Evolutionary conservation across 2,113 vertebrate genomes (phyloP).

Genomic region (Oenanthe melanoleuca): DNA sequence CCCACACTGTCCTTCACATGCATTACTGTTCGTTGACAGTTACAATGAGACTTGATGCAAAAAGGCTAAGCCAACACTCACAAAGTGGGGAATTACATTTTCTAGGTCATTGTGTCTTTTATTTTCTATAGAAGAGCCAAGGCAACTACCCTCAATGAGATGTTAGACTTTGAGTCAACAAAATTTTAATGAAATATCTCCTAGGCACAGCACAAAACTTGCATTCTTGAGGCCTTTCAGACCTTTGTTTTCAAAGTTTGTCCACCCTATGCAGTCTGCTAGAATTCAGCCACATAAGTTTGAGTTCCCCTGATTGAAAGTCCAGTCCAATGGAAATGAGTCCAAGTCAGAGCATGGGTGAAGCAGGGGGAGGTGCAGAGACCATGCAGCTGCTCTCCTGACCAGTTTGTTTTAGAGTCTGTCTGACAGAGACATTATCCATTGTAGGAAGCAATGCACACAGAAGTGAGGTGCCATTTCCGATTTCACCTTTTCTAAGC

Average conservation of each 20-base stretch:
- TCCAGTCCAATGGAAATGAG: neutral
- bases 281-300: neutral
- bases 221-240: neutral
- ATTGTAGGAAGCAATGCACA: neutral
- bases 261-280: neutral
- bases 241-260: neutral
- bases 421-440: neutral
- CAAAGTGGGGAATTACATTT: neutral
- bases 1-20: neutral
- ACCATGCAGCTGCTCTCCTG: neutral
- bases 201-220: neutral
- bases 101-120: neutral
- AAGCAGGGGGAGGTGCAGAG: neutral
- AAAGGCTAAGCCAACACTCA: neutral
- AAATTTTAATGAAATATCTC: neutral
- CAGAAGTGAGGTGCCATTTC: neutral
- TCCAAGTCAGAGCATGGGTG: too few relatives aligned
- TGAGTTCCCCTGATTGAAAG: neutral
- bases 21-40: neutral
- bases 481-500: neutral
- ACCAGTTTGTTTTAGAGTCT: neutral
- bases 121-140: neutral
- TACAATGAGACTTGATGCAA: neutral
- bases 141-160: fast-evolving
- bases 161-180: neutral